These are phyloP conservation scores for Labroides dimidiatus DNA, from an alignment of 2,797 vertebrate genomes.

Conservation along the genomic window DNA sequence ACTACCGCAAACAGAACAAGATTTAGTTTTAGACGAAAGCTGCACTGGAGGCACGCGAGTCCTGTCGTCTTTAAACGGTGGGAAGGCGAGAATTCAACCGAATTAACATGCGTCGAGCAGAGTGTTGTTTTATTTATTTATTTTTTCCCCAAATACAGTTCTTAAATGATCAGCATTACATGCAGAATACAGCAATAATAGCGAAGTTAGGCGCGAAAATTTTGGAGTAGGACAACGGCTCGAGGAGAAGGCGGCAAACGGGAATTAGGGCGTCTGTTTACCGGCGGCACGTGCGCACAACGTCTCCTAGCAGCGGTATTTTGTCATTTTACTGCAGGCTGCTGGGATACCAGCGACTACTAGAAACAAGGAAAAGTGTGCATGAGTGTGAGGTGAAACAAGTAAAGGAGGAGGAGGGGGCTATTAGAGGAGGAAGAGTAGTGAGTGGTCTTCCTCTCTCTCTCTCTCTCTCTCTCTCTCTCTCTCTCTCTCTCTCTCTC, in stretches of 20 bases:
- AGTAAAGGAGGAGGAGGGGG: constrained; percentile 80
- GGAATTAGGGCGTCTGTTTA: constrained; percentile 84
- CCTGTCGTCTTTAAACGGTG: constrained; percentile 20
- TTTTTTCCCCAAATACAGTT: neutral
- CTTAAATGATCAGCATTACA: neutral
- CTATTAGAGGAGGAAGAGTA: constrained; percentile 80
- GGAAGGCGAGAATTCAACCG: constrained; percentile 9
- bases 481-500: constrained; percentile 63
- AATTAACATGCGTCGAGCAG: constrained; percentile 18
- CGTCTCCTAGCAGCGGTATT: constrained; percentile 72
- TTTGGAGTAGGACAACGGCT: constrained; percentile 45
- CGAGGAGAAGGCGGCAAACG: constrained; percentile 17
- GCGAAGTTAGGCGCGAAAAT: constrained; percentile 18
- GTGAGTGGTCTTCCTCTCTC: constrained; percentile 78
- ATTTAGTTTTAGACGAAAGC: constrained; percentile 32
- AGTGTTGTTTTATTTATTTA: constrained; percentile 6
- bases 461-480: constrained; percentile 64
- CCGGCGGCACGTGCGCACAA: constrained; percentile 84
- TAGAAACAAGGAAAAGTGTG: constrained; percentile 64
- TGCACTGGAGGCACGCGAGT: neutral
- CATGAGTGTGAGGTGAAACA: constrained; percentile 71
- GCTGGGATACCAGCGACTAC: constrained; percentile 72
- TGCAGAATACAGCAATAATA: constrained; percentile 12
- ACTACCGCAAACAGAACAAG: constrained; percentile 68
- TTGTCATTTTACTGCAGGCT: constrained; percentile 83